A percentile compares a stretch with the other conserved stretches of the same genome.
These are phyloP conservation scores for Hipposideros armiger DNA, from an alignment of 2,113 vertebrate species.

Conservation along the genomic window DNA sequence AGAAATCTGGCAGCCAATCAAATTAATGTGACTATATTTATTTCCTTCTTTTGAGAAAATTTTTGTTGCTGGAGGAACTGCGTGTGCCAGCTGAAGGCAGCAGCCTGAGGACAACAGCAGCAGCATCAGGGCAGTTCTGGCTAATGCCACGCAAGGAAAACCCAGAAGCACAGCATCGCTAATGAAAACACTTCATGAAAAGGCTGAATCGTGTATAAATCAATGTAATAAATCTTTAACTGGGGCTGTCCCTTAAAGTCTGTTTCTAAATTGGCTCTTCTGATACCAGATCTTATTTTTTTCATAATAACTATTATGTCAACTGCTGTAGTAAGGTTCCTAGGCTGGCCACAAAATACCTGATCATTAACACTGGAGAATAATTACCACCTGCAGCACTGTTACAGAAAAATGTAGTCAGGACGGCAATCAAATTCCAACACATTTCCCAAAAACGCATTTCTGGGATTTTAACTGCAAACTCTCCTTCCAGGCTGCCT, in stretches of 20 bases:
- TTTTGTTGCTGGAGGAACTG: neutral
- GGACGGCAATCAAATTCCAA: neutral
- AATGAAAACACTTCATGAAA: neutral
- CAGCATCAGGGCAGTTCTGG: neutral
- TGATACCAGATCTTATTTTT: neutral
- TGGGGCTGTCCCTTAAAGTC: neutral
- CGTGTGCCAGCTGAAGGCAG: neutral
- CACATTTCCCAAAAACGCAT: neutral
- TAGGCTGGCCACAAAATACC: neutral
- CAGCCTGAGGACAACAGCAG: neutral
- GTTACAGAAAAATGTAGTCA: neutral
- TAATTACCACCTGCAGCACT: neutral
- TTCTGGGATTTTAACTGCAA: neutral
- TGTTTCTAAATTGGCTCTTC: constrained; percentile 25
- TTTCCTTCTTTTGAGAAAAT: neutral
- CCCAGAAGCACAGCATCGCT: neutral
- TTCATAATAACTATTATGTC: neutral
- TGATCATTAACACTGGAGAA: neutral
- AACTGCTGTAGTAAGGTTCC: neutral
- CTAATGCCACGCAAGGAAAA: neutral
- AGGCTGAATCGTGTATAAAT: neutral
- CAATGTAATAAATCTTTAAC: neutral
- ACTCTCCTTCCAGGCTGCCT: neutral
- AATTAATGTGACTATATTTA: neutral
- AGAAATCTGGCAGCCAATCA: neutral